Base-by-base conservation (phyloP, 2,797 vertebrate genomes). In the Sebastes reedi region DNA sequence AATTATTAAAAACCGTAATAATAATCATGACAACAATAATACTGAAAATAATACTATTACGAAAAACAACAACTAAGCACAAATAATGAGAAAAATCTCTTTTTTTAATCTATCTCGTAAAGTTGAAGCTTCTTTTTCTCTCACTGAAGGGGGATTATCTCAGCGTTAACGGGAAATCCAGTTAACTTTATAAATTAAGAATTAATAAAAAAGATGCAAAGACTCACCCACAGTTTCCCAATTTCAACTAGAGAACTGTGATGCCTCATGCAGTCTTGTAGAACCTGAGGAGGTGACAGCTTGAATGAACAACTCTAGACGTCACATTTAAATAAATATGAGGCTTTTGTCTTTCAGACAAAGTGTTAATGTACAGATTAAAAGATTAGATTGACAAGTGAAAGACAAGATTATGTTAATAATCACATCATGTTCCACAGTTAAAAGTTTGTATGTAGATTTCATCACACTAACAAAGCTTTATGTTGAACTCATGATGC, bases 201-300 rank as follows among this genome's bases (percentile, higher is more conserved):
- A 6, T 6, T 2, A 8, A 16, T 54, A 20, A 72, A 34, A 69
- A 69, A 27, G 0, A 56, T 66, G 4, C 3, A 3, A 20, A 5
- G 27, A 95, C 97, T 96, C 90, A 99, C 98, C 98, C 98, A 99
- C 52, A 98, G 84, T 58, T 96, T 92, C 3, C 98, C 98, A 0
- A 95, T 93, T 92, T 99, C 98, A 50, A 96, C 94, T 16, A 99
- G 92, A 88, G 96, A 96, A 82, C 97, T 95, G 87, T 97, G 96
- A 88, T 99, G 98, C 77, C 98, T 96, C 94, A 97, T 97, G 82
- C 97, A 99, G 90, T 99, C 98, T n/a, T 99, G 97, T 25, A 99
- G 95, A 69, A 97, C 98, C 98, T 99, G 92, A n/a, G 14, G 72
- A n/a, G 30, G 39, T 1, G 27, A 86, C 18, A 76, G 20, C 27